These are phyloP conservation scores for Papilio protenor DNA, from an alignment of 2,888 invertebrate species.

Conservation along the genomic window DNA sequence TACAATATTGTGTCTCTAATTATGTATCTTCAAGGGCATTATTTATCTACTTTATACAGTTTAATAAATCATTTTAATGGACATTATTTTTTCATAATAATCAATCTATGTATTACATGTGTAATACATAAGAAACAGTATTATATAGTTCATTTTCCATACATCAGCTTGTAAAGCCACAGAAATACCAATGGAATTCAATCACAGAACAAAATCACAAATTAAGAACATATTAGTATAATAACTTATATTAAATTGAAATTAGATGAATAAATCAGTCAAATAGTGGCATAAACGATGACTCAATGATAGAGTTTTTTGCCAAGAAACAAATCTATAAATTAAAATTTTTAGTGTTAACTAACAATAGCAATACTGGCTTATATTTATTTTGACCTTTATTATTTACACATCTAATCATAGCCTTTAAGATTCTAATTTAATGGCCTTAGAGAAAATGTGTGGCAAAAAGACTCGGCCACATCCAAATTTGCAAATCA, in stretches of 20 bases:
- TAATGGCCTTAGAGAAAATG: not conserved
- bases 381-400: constrained; percentile 47
- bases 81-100: constrained; percentile 14
- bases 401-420: constrained; percentile 46
- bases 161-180: constrained; percentile 23
- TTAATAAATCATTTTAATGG: constrained; percentile 18
- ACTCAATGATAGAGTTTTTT: constrained; percentile 14
- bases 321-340: constrained; percentile 33
- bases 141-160: constrained; percentile 26
- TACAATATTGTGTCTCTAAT: constrained; percentile 37
- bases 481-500: not conserved
- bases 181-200: constrained; percentile 34
- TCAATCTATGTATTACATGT: constrained; percentile 16
- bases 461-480: not conserved
- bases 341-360: constrained; percentile 43
- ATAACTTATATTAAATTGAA: constrained; percentile 30
- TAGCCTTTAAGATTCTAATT: constrained; percentile 34
- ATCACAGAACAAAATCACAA: constrained; percentile 43
- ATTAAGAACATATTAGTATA: constrained; percentile 39
- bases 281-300: constrained; percentile 56
- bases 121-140: constrained; percentile 35
- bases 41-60: constrained; percentile 24
- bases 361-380: constrained; percentile 54
- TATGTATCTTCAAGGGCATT: constrained; percentile 30
- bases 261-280: constrained; percentile 56